Conservation (phyloP, 1,140 invertebrate genomes). For the Atta cephalotes region DNA sequence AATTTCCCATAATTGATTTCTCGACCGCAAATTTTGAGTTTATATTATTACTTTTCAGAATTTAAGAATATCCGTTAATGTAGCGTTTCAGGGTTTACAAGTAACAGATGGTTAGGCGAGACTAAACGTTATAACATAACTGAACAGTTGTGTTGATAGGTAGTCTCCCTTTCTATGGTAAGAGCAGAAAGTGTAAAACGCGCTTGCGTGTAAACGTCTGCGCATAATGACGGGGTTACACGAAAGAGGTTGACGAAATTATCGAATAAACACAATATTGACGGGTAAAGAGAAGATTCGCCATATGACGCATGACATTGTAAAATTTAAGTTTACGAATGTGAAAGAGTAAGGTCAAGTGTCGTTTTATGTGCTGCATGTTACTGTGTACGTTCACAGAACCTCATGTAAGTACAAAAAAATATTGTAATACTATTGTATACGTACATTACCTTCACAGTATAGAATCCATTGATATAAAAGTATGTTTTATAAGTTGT, state of each 20-base stretch:
- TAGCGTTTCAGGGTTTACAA: background rate
- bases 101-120: background rate
- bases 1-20: background rate
- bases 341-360: background rate
- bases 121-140: constrained; percentile 27
- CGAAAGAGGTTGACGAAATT: constrained; percentile 9
- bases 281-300: background rate
- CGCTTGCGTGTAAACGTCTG: constrained; percentile 46
- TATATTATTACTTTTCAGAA: background rate
- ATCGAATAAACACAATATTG: background rate
- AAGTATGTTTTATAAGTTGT: too few relatives aligned
- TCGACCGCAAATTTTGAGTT: background rate
- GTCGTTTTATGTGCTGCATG: background rate
- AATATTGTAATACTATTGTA: background rate
- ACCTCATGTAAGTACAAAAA: constrained; percentile 17
- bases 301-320: background rate
- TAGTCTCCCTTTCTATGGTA: background rate
- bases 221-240: constrained; percentile 2
- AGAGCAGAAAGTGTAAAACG: background rate
- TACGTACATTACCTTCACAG: background rate
- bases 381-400: background rate
- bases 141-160: constrained; percentile 12
- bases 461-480: too few relatives aligned
- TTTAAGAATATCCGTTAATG: background rate
- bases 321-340: background rate